Conservation (phyloP, 2,113 vertebrate species). For the Ovis canadensis region DNA sequence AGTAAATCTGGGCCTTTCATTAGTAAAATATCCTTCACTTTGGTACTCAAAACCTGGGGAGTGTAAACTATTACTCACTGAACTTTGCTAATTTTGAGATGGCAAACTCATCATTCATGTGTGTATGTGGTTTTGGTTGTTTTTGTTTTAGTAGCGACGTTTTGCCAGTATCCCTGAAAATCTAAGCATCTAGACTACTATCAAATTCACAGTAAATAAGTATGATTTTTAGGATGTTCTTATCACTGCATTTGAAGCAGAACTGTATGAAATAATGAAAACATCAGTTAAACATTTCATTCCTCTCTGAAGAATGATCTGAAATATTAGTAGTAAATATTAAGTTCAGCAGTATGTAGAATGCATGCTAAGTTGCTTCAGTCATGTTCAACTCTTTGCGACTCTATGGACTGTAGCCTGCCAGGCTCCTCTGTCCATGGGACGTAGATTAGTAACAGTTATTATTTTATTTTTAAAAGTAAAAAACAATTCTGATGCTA, state of each 20-base stretch:
- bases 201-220: background rate
- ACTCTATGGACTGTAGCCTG: background rate
- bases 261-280: background rate
- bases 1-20: background rate
- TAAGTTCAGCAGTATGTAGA: background rate
- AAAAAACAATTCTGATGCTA: background rate
- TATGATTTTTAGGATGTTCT: background rate
- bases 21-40: background rate
- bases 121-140: background rate
- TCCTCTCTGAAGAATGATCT: background rate
- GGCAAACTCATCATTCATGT: background rate
- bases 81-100: background rate
- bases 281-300: background rate
- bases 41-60: background rate
- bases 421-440: background rate
- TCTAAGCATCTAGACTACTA: background rate
- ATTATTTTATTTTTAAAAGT: background rate
- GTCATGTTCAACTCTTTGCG: background rate
- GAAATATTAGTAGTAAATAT: background rate
- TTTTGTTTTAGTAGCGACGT: background rate
- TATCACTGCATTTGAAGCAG: background rate
- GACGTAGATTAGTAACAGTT: background rate
- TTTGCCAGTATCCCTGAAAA: background rate
- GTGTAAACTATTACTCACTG: background rate
- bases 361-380: background rate